Evolutionary conservation across 2,113 vertebrate species (phyloP).

Genomic region (Bambusicola thoracicus): DNA sequence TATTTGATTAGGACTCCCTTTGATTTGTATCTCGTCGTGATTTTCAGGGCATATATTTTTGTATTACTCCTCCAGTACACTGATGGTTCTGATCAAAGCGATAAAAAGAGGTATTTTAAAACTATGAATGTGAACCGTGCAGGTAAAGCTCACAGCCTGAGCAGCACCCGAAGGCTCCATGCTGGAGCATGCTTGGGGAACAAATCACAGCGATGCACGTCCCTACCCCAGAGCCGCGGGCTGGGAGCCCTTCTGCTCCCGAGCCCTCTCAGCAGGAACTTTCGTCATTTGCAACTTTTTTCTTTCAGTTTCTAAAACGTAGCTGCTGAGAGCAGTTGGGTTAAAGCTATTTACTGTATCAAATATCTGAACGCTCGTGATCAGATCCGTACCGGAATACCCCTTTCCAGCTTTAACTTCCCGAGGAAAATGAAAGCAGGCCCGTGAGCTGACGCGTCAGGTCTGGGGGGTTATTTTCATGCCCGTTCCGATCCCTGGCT

Average conservation of each 20-base stretch:
- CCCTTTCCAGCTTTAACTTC: background rate
- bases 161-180: background rate
- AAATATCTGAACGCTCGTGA: fast-evolving
- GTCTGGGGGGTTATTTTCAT: background rate
- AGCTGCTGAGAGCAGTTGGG: background rate
- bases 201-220: background rate
- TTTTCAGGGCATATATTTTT: constrained; percentile 59
- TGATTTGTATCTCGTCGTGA: constrained; percentile 64
- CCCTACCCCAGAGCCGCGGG: background rate
- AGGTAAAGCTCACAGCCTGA: constrained; percentile 33
- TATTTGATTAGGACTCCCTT: constrained; percentile 64
- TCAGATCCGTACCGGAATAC: background rate
- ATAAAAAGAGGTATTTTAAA: constrained; percentile 47
- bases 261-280: background rate
- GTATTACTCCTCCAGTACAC: constrained; percentile 49
- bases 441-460: fast-evolving
- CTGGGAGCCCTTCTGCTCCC: background rate
- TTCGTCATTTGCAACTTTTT: background rate
- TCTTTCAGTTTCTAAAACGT: background rate
- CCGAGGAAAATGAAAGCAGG: background rate
- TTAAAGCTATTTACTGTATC: background rate
- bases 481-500: background rate
- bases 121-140: constrained; percentile 20
- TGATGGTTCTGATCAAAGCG: constrained; percentile 37
- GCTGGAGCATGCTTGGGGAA: background rate